A percentile compares a stretch with the other conserved stretches of the same genome.
Conservation (phyloP, 1,140 invertebrate species). For the Ips typographus region DNA sequence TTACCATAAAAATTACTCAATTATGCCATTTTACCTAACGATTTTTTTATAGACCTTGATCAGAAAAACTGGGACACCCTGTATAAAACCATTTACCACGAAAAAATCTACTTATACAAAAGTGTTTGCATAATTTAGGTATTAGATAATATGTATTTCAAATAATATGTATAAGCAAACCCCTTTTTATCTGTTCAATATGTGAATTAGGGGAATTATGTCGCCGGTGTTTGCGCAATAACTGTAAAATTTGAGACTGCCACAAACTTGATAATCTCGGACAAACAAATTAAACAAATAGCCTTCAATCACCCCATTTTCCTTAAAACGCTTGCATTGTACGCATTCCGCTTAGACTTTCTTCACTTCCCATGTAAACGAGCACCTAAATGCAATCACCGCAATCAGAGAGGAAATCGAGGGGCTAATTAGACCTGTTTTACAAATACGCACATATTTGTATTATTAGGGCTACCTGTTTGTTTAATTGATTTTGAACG, state of each 20-base stretch:
- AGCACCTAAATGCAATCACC: no score
- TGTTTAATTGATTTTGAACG: conserved; percentile 4
- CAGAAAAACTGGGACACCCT: no score
- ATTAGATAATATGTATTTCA: no score
- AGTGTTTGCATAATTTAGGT: no score
- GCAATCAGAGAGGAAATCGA: not conserved
- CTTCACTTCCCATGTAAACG: no score
- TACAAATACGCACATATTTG: not conserved
- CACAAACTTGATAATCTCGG: conserved; percentile 13
- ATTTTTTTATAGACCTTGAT: no score
- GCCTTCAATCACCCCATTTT: not conserved
- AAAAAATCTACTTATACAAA: no score
- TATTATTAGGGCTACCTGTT: conserved; percentile 4
- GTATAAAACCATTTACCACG: no score
- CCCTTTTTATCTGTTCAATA: no score
- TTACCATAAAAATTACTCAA: no score
- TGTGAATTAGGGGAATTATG: not conserved
- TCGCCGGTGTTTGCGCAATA: conserved; percentile 18
- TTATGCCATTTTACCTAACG: no score
- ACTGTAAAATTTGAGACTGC: conserved; percentile 31
- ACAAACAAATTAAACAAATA: conserved; percentile 32
- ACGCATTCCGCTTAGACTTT: not conserved
- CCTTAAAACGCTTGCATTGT: not conserved
- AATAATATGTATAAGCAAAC: no score
- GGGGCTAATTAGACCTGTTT: not conserved